These are phyloP conservation scores for Harpegnathos saltator DNA, from an alignment of 1,140 invertebrate species.

Conservation along the genomic window DNA sequence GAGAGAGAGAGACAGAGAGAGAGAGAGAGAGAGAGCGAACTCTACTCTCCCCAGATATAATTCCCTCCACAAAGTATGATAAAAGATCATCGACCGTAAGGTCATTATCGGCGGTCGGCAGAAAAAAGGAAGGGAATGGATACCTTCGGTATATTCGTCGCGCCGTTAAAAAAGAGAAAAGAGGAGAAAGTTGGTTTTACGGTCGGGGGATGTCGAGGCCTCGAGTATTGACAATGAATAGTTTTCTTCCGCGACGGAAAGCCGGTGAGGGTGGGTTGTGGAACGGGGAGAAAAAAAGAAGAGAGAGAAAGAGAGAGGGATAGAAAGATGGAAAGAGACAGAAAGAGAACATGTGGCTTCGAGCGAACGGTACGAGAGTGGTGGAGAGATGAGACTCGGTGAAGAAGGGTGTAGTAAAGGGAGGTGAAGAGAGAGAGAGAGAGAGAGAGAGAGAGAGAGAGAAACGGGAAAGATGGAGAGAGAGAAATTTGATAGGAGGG, in stretches of 20 bases:
- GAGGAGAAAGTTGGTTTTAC: conserved; percentile 69
- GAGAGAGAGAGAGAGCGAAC: no score
- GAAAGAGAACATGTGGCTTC: conserved; percentile 1
- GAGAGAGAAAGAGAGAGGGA: conserved; percentile 4
- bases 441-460: conserved; percentile 61
- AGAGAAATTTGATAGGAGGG: conserved; percentile 75
- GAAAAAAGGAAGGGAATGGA: conserved; percentile 3
- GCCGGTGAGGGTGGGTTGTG: neutral
- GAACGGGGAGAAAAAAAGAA: neutral
- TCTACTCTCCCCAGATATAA: conserved; percentile 17
- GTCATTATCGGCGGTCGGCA: neutral
- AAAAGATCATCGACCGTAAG: conserved; percentile 51
- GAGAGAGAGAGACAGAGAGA: no score
- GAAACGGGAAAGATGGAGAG: conserved; percentile 54
- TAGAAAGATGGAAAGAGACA: neutral
- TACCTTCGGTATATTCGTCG: conserved; percentile 42
- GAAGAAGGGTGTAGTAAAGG: conserved; percentile 28
- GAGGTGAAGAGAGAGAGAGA: conserved; percentile 51
- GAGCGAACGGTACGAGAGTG: conserved; percentile 21
- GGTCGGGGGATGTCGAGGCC: conserved; percentile 67
- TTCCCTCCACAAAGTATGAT: conserved; percentile 30
- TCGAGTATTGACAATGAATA: conserved; percentile 77
- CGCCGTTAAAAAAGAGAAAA: conserved; percentile 50
- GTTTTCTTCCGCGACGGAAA: conserved; percentile 73
- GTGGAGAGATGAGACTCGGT: conserved; percentile 50